A percentile compares a stretch with the other conserved stretches of the same genome.
Conservation (phyloP, 2,888 invertebrate genomes). For the Papilio elwesi region DNA sequence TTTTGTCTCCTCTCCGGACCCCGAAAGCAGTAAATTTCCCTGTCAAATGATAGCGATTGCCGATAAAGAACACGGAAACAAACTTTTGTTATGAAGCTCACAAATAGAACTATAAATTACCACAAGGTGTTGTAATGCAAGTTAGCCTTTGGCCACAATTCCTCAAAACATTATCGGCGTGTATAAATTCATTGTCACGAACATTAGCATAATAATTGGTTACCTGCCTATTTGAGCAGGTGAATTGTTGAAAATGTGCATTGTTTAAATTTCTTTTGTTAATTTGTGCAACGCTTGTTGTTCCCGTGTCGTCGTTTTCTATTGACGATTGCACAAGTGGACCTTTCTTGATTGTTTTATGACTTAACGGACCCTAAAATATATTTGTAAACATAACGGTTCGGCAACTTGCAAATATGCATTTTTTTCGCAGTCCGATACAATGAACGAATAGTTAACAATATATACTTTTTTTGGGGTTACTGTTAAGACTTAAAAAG, state of each 20-base stretch:
- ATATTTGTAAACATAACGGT: conserved; percentile 79
- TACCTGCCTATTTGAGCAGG: conserved; percentile 77
- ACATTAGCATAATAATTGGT: conserved; percentile 80
- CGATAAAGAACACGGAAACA: conserved; percentile 81
- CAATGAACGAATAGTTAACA: conserved; percentile 17
- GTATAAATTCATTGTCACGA: conserved; percentile 68
- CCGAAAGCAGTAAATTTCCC: conserved; percentile 65
- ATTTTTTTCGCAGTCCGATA: conserved; percentile 52
- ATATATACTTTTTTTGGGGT: conserved; percentile 25
- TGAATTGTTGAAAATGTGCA: conserved; percentile 66
- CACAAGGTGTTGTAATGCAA: conserved; percentile 76
- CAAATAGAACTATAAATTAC: conserved; percentile 79
- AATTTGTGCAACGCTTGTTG: conserved; percentile 66
- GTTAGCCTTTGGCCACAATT: conserved; percentile 74
- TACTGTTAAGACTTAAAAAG: conserved; percentile 46
- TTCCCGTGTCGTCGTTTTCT: conserved; percentile 38
- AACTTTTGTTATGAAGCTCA: conserved; percentile 75
- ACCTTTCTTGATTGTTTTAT: conserved; percentile 61
- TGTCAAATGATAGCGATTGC: conserved; percentile 72
- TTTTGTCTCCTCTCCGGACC: conserved; percentile 32
- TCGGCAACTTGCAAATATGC: conserved; percentile 62
- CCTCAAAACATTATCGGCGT: conserved; percentile 73
- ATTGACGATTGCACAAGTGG: conserved; percentile 59
- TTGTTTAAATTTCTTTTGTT: conserved; percentile 64
- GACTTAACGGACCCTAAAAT: conserved; percentile 68